Percentiles rank a stretch among this genome's conserved stretches.
These are phyloP conservation scores for Eupithecia exiguata DNA, from an alignment of 2,888 invertebrate species.

Conservation along the genomic window DNA sequence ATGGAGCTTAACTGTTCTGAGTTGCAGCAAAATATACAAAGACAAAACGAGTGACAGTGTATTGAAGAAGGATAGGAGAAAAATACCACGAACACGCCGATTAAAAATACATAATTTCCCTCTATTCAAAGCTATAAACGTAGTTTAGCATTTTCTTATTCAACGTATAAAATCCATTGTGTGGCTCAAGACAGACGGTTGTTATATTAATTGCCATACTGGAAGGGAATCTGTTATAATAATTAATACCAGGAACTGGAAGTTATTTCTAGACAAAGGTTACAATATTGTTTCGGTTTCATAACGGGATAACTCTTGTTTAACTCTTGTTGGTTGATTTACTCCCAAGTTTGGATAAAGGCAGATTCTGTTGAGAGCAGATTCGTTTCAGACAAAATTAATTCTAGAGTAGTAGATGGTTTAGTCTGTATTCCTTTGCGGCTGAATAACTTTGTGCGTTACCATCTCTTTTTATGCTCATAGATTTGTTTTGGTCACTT, in stretches of 20 bases:
- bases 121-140: neutral
- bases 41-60: neutral
- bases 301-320: no score
- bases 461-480: neutral
- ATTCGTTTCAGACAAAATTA: neutral
- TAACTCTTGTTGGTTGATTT: neutral
- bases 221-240: neutral
- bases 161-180: neutral
- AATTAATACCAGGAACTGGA: neutral
- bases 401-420: neutral
- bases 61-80: neutral
- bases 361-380: neutral
- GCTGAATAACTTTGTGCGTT: neutral
- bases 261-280: neutral
- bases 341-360: neutral
- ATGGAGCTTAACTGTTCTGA: no score
- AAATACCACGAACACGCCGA: neutral
- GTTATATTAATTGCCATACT: neutral
- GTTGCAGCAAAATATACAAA: neutral
- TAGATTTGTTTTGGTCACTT: neutral
- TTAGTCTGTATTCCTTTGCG: neutral
- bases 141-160: neutral
- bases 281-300: no score
- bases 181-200: neutral
- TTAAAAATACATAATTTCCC: neutral